Evolutionary conservation across 2,888 invertebrate genomes (phyloP), one percentile per base, ranked within the genome.

Genomic region (Conchocele bisecta): DNA sequence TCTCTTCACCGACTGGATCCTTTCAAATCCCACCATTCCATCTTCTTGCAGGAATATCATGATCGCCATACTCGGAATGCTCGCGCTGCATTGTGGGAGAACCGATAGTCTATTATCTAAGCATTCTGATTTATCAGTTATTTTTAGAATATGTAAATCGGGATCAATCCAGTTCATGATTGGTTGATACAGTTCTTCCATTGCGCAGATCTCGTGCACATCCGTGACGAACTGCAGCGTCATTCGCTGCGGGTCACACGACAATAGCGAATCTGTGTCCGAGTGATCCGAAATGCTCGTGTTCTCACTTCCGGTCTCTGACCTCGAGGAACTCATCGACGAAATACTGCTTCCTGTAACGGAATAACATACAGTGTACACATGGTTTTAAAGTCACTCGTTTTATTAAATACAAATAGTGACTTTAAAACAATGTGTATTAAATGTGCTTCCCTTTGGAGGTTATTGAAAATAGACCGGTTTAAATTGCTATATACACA

Each of bases 31-130:
- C 1, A 80, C 31, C 68, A 81, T 65, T 15, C 82, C 86, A 26
- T 84, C 81, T 35, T 86, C 86, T 26, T 83, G 81, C 6, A 86
- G 69, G 60, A 88, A 88, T 26, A 85, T 66, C 72, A 84, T 78
- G 4, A 87, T 56, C 5, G 88, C 83, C 22, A 85, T 59, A 37
- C 83, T 81, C 7, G 87, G 86, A 51, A 79, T 29, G 31, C 59
- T 61, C n/a, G 75, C 67, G 17, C 71, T 75, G 17, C 60, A 56
- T 39, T 56, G 46, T 24, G 66, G 57, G 50, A 80, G 61, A 37
- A 71, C 59, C 53, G 75, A 44, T 17, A 72, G 46, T 1, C 17
- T 46, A 51, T 74, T 67, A n/a, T 61, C 53, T 13, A 48, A 42
- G 20, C 37, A 39, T 22, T 79, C 75, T 15, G 69, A 65, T 53